phyloP scores from a whole-genome alignment of 2,888 invertebrate species.

The Standfussiana lucernea region DNA sequence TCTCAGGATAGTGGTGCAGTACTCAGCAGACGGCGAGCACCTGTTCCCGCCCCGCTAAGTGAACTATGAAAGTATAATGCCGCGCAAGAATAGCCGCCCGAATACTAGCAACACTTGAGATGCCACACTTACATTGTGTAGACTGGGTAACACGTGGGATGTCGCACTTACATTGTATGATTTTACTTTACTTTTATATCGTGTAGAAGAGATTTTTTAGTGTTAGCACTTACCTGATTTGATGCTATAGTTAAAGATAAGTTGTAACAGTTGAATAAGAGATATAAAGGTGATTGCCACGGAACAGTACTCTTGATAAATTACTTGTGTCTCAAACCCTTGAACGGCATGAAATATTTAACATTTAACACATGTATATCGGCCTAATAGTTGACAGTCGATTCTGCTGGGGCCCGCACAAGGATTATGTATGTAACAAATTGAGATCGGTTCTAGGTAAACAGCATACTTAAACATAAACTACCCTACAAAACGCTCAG shows the following conservation, averaged over 20 bases:
- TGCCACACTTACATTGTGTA: slow-evolving; percentile 15
- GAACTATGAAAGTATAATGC: slow-evolving; percentile 64
- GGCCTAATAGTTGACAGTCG: too few species aligned
- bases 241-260: neutral
- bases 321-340: too few species aligned
- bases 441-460: too few species aligned
- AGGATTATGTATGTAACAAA: too few species aligned
- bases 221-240: slow-evolving; percentile 13
- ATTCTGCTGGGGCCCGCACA: too few species aligned
- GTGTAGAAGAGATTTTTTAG: slow-evolving; percentile 24
- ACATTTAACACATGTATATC: too few species aligned
- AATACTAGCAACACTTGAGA: neutral
- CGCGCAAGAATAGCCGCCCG: slow-evolving; percentile 32
- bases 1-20: slow-evolving; percentile 25
- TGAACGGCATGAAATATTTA: too few species aligned
- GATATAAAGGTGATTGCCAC: too few species aligned
- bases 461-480: too few species aligned
- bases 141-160: neutral
- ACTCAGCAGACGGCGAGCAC: slow-evolving; percentile 39
- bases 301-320: too few species aligned
- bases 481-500: too few species aligned
- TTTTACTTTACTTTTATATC: slow-evolving; percentile 15
- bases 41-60: slow-evolving; percentile 55
- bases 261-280: neutral
- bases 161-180: slow-evolving; percentile 13